Base-by-base conservation (phyloP, 2,888 invertebrate species). In the Dryocosmus kuriphilus region DNA sequence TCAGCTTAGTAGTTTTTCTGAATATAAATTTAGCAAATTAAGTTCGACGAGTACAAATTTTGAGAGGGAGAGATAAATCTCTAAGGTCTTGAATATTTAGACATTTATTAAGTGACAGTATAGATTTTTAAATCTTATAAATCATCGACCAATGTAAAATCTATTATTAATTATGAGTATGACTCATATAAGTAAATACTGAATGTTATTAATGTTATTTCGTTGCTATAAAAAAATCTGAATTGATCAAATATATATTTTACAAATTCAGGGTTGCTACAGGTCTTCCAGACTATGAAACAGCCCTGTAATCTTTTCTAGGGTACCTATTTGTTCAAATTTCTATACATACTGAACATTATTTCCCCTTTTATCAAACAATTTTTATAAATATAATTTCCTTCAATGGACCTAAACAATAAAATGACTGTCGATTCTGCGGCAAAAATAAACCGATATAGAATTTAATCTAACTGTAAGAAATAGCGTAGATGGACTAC, bases 61-160 rank as follows among this genome's bases (percentile, higher is more conserved):
- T 22, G 3, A 55, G 51, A 19, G 41, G 41, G 2, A 55, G 51
- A 22, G 22, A 55, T 14, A 8, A 55, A 55, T 55, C 9, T 55
- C 16, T 1, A 55, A 22, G 9, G n/a, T 55, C 8, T 22, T 9
- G 9, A 22, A 1, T 9, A 22, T 55, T 55, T 3, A 55, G 22
- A 19, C 8, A 8, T 55, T 9, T 55, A 55, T 22, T 22, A n/a
- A 2, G 51, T 51, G 51, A 22, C 9, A 63, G n/a, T 46, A 24
- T 41, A 41, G 3, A 41, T 41, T 41, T 38, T 67, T 41, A 65
- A 65, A 65, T 22, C 22, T 6, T 41, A 65, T 24, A 65, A 65
- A 22, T 41, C 67, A 19, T 14, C 19, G 67, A 67, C 67, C 67
- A 67, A 67, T 67, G 27, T 67, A 46, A 27, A 46, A 55, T 55